Conservation (phyloP, 2,113 vertebrate genomes). For the Tringa solitaria region DNA sequence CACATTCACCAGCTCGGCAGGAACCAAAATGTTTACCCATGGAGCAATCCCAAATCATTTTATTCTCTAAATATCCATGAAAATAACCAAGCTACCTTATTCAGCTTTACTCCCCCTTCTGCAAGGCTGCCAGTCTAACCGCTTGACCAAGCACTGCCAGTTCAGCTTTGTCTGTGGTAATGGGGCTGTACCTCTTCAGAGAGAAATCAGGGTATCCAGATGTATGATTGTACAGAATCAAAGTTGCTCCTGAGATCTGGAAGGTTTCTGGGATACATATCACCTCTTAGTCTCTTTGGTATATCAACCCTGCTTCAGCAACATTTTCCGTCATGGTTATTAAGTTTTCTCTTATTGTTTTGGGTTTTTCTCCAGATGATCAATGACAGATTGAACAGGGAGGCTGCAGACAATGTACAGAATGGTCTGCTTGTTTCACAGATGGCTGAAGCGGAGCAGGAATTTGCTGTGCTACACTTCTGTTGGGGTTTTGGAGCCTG, state of each 20-base stretch:
- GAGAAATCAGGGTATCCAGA: background rate
- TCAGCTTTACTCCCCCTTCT: background rate
- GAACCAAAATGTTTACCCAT: background rate
- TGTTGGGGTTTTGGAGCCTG: background rate
- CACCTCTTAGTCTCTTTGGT: background rate
- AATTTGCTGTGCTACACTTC: background rate
- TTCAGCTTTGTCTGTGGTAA: background rate
- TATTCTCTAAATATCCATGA: background rate
- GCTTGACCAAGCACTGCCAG: background rate
- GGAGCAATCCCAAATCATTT: background rate
- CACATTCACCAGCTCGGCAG: background rate
- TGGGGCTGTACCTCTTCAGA: background rate
- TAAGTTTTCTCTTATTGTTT: background rate
- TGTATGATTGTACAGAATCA: background rate
- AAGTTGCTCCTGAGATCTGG: background rate
- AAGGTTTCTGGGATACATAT: background rate
- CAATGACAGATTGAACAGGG: background rate
- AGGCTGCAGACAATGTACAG: background rate
- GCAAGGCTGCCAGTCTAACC: background rate
- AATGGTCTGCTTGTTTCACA: background rate
- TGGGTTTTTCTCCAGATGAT: background rate
- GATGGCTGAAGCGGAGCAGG: background rate
- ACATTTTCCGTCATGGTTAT: background rate
- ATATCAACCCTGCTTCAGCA: background rate
- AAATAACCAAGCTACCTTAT: background rate